phyloP scores from a whole-genome alignment of 2,888 invertebrate genomes.

The Nephrotoma guestfalica region DNA sequence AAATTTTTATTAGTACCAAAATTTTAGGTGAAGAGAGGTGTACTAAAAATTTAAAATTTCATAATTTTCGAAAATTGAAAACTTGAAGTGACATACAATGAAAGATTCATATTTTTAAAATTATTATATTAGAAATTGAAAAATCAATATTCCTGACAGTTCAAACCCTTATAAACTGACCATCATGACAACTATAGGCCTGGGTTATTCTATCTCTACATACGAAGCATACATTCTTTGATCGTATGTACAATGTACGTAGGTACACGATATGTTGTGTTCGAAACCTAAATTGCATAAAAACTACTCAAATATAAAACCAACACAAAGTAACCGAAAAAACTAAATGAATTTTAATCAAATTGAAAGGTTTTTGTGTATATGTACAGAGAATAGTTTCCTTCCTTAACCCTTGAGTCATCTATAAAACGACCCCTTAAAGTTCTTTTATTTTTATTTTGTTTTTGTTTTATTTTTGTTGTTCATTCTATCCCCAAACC shows the following conservation, averaged over 20 bases:
- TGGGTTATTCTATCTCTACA: neutral
- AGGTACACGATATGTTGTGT: neutral
- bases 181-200: neutral
- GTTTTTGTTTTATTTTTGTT: neutral
- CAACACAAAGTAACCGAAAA: slow-evolving; percentile 1
- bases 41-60: too few relatives aligned
- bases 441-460: neutral
- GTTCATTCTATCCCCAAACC: neutral
- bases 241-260: too few relatives aligned
- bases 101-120: too few relatives aligned
- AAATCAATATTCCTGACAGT: too few relatives aligned
- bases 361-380: slow-evolving; percentile 2
- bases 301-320: neutral
- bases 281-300: neutral
- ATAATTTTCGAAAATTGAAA: too few relatives aligned
- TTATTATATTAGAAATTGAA: too few relatives aligned
- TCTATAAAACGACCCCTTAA: neutral
- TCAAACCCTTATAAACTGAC: neutral
- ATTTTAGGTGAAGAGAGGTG: too few relatives aligned
- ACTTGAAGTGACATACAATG: too few relatives aligned
- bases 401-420: neutral
- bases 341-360: slow-evolving; percentile 4
- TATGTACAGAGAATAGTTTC: neutral
- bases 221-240: too few relatives aligned
- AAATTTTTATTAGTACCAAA: too few relatives aligned